phyloP scores from a whole-genome alignment of 2,888 invertebrate species.

The Nemotelus pantherinus region DNA sequence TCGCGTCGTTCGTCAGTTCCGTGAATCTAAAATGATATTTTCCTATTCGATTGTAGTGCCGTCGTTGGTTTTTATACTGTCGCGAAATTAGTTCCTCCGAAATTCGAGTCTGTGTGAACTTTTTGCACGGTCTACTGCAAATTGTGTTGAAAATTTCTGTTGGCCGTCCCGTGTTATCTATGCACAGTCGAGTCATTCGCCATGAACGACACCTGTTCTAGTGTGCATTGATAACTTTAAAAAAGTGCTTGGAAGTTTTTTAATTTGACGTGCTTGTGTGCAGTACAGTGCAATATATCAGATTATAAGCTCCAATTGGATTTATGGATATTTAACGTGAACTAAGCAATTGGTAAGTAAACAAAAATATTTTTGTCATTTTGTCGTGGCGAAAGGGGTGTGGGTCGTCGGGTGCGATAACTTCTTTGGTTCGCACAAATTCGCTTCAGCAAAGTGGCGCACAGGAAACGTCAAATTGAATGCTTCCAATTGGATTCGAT shows the following conservation, averaged over 20 bases:
- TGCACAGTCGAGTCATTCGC: too few species aligned
- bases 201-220: constrained; percentile 33
- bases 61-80: too few species aligned
- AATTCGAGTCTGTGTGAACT: too few species aligned
- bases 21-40: background rate
- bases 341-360: constrained; percentile 31
- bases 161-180: too few species aligned
- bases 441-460: too few species aligned
- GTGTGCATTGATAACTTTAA: constrained; percentile 8
- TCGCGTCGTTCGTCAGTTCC: background rate
- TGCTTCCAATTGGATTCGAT: constrained; percentile 1
- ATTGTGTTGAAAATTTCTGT: too few species aligned
- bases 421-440: background rate
- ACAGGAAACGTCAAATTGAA: constrained; percentile 34
- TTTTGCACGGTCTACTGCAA: too few species aligned
- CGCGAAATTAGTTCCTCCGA: too few species aligned
- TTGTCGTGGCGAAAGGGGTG: background rate
- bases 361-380: constrained; percentile 8
- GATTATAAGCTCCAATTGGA: background rate
- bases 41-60: background rate
- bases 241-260: constrained; percentile 23
- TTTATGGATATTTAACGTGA: constrained; percentile 27
- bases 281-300: constrained; percentile 2
- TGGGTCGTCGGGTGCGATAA: background rate
- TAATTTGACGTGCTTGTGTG: constrained; percentile 4